Base-by-base conservation (phyloP, 2,797 vertebrate genomes). In the Leucoraja ocellata region DNA sequence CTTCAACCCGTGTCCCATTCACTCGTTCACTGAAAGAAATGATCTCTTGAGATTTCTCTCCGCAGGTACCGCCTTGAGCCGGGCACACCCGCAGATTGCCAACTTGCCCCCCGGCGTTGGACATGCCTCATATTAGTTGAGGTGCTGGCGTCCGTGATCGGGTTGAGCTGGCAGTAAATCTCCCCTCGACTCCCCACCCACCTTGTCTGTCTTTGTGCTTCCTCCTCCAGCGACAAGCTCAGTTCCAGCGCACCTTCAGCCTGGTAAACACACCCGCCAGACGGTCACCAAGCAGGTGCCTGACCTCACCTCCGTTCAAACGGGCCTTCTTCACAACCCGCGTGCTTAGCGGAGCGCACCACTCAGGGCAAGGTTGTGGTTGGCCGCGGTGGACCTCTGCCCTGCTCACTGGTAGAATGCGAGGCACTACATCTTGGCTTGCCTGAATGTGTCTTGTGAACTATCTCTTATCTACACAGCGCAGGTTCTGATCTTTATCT, bases 151-250 rank as follows among this genome's bases (percentile, higher is more conserved):
- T 65, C 14, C 2, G 14, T 6, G 18, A 88, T 46, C 2, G 46
- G 58, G n/a, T 1, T 32, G n/a, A 88, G 36, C 14, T 14, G 65
- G n/a, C 61, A 36, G 4, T 68, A 88, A 88, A 63, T 68, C 6
- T 32, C 84, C 0, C 5, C 2, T n/a, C n/a, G n/a, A n/a, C 2
- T 4, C 46, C 46, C 39, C 46, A 46, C 46, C 46, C 46, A 46
- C 46, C 46, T 46, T 68, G 14, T 88, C 61, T 88, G 84, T 88
- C 2, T 36, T 88, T 54, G 46, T 93, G 95, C 94, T 96, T 95
- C 94, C 94, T 95, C 94, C 93, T 94, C 94, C 95, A 96, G 95
- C 95, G 94, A 93, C 94, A 94, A 8, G 94, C 5, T 86, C 94
- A 93, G 94, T 96, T 95, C 95, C 95, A 94, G 0, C 0, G 94